Evolutionary conservation across 2,113 vertebrate species (phyloP), one percentile per base, ranked within the genome.

Genomic region (Limanda limanda): DNA sequence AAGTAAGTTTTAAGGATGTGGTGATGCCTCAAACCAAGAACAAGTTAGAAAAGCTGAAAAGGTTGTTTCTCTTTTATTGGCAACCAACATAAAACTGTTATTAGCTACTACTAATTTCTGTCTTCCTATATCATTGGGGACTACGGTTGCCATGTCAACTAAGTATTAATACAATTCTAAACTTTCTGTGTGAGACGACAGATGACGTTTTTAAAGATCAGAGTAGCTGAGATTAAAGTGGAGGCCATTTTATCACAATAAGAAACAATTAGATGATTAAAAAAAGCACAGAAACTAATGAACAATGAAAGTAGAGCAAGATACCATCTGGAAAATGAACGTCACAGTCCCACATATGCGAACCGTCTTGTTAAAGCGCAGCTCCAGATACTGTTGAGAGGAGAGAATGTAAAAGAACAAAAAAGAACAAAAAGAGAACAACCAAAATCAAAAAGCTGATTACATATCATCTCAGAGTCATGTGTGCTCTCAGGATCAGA

Each of bases 261-360:
- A n/a, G 24, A 4, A 24, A 9, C 12, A 21, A 56, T 24, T 3
- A 42, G 40, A 61, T 10, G 15, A 3, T 13, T 2, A 20, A 3
- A 58, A 65, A 68, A 57, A 57, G 24, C n/a, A 18, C 48, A 10
- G 18, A n/a, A 54, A 10, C 20, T 40, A 21, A 65, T 15, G 8
- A 45, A 68, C 7, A 63, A 13, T 51, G 5, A 68, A 25, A 72
- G 14, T 25, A 45, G 45, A 67, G 1, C 25, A 54, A 77, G 89
- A 93, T 92, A 97, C 97, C 98, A 99, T 99, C 74, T 99, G 98
- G 91, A 99, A 98, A 90, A 99, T 98, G 94, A 99, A 99, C 79
- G 97, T 98, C 86, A 95, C 2, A 0, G 97, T 99, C 40, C 98
- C 98, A 0, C 95, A 95, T 24, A 99, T 14, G 11, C 97, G 92